Evolutionary conservation across 1,140 invertebrate genomes (phyloP).

Genomic region (Drosophila hydei): DNA sequence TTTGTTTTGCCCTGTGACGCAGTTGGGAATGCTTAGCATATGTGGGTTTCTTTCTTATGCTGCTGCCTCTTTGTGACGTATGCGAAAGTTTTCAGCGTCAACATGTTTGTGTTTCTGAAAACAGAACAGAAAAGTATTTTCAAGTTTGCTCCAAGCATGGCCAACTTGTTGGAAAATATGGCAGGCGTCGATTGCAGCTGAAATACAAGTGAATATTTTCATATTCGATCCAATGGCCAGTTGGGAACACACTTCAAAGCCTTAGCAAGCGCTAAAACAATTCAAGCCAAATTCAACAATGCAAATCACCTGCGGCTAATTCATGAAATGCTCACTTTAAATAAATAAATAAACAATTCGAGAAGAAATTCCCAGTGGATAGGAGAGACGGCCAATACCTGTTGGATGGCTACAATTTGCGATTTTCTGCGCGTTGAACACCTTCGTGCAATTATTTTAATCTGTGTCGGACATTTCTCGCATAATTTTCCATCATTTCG

Average conservation of each 20-base stretch:
- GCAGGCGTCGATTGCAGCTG: no score
- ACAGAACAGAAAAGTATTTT: constrained; percentile 48
- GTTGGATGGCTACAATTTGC: constrained; percentile 63
- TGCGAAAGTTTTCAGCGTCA: constrained; percentile 25
- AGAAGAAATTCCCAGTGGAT: constrained; percentile 62
- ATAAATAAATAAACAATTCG: constrained; percentile 63
- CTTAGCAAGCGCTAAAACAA: constrained; percentile 17
- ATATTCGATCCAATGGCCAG: not conserved
- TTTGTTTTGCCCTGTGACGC: constrained; percentile 24
- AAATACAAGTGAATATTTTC: no score
- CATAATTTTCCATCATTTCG: constrained; percentile 77
- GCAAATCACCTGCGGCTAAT: constrained; percentile 71
- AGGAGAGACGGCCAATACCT: constrained; percentile 43
- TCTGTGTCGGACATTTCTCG: constrained; percentile 72
- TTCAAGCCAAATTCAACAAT: constrained; percentile 46
- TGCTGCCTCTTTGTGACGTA: constrained; percentile 15
- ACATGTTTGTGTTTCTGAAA: constrained; percentile 14
- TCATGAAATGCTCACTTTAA: constrained; percentile 65
- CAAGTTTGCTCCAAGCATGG: constrained; percentile 35
- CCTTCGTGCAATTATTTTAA: constrained; percentile 71
- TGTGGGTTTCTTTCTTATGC: constrained; percentile 7
- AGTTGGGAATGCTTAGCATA: constrained; percentile 1
- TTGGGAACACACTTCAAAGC: constrained; percentile 28
- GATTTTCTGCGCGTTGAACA: constrained; percentile 37
- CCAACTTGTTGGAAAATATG: no score